Base-by-base conservation (phyloP, 2,888 invertebrate genomes). In the Eupithecia abbreviata region DNA sequence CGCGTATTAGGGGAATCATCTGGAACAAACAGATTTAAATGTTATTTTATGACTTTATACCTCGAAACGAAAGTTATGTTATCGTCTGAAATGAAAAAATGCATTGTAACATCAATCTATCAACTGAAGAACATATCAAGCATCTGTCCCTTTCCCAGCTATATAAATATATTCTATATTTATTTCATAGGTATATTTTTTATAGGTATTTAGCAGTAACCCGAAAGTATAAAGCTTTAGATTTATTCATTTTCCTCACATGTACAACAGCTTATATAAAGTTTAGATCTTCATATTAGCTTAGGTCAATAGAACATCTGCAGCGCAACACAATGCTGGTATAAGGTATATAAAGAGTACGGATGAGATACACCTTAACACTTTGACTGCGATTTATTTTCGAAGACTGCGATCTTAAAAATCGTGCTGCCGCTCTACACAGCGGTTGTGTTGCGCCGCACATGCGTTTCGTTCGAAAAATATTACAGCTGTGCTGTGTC, bases 1-100 rank as follows among this genome's bases (percentile, higher is more conserved):
- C 85, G 85, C 92, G 90, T 86, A 92, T 88, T 85, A 94, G 92
- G 90, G 95, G 91, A 91, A 90, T 91, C 93, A 95, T 95, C 94
- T 95, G 95, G 71, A 94, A 94, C 79, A 79, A 82, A 66, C 9
- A 73, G n/a, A 70, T 18, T 12, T 58, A 7, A 30, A 66, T 65
- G 5, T 72, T 62, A 62, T 62, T 62, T 62, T 30, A 62, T 10
- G 4, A 12, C 58, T 58, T 18, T 18, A 58, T 58, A 18, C 58
- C 9, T 58, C 10, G 12, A 62, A 30, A 62, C 10, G 2, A 30
- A 30, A 30, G 4, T 62, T 10, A 58, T 18, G 0, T 18, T 58
- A n/a, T 18, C 3, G 9, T 10, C 9, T 18, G 58, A 58, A 58
- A 58, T 7, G 18, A 9, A n/a, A 18, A 58, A 9, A 1, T 58